These are phyloP conservation scores for Lithophane semibrunnea DNA, from an alignment of 2,888 invertebrate genomes.

Conservation along the genomic window DNA sequence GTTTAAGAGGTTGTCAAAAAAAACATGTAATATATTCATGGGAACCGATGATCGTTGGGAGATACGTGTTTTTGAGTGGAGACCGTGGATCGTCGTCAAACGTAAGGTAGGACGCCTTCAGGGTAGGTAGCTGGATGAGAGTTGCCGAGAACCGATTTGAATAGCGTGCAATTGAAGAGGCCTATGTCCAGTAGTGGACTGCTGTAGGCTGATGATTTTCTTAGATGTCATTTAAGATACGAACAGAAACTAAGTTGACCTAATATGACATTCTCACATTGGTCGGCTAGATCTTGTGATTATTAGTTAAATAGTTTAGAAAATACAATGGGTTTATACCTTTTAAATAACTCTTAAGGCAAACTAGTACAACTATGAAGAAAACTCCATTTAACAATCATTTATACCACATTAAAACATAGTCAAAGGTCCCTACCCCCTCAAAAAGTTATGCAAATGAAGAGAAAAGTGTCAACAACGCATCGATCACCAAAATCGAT, in stretches of 20 bases:
- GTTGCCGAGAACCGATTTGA: too few relatives aligned
- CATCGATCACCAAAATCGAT: conserved; percentile 62
- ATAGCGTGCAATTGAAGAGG: too few relatives aligned
- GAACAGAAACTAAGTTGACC: background rate
- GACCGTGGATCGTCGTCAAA: too few relatives aligned
- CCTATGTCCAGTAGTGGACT: too few relatives aligned
- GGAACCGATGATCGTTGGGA: too few relatives aligned
- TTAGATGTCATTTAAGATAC: background rate
- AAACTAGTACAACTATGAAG: background rate
- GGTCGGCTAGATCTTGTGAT: background rate
- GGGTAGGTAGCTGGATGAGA: too few relatives aligned
- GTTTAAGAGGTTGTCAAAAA: background rate
- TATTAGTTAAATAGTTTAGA: background rate
- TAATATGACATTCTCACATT: background rate
- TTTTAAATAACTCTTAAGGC: background rate
- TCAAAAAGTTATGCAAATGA: conserved; percentile 60
- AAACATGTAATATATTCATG: background rate
- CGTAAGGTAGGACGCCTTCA: too few relatives aligned
- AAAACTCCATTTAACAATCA: too few relatives aligned
- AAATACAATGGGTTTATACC: background rate
- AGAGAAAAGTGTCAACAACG: conserved; percentile 63
- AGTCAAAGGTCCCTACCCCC: conserved; percentile 15
- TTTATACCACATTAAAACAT: background rate
- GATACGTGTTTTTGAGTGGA: too few relatives aligned
- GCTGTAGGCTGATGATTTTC: background rate